These are phyloP conservation scores for Macaca nemestrina DNA, from an alignment of 2,113 vertebrate species.

Conservation along the genomic window DNA sequence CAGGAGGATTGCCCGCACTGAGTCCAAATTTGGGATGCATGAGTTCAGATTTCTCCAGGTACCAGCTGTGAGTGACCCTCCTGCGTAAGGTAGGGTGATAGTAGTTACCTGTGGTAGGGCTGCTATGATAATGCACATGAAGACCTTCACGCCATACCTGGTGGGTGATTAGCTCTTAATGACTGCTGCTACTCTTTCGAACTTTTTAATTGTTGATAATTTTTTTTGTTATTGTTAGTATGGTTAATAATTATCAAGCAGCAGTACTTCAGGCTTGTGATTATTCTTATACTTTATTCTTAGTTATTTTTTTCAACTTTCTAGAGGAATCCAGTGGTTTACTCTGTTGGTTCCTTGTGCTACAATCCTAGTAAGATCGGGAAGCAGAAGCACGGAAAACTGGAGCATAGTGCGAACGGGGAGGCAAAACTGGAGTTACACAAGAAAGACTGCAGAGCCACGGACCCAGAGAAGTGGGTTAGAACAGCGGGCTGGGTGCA, in stretches of 20 bases:
- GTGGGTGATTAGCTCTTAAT: not conserved
- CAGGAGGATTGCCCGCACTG: accelerated
- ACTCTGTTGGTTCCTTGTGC: not conserved
- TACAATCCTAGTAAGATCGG: not conserved
- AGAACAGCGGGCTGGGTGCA: no score
- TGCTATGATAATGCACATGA: not conserved
- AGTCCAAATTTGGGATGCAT: not conserved
- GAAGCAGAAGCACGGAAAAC: not conserved
- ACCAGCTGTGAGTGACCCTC: not conserved
- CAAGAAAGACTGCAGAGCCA: not conserved
- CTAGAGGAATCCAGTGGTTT: not conserved
- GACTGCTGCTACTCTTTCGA: not conserved
- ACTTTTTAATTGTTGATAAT: not conserved
- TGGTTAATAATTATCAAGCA: not conserved
- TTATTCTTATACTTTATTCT: not conserved
- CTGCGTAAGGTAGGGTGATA: not conserved
- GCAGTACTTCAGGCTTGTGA: not conserved
- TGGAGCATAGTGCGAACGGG: not conserved
- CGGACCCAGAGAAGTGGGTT: not conserved
- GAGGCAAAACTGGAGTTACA: not conserved
- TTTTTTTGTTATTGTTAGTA: not conserved
- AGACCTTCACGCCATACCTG: not conserved
- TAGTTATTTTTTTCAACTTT: not conserved
- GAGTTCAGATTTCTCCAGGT: not conserved
- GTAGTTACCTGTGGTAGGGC: not conserved